Evolutionary conservation across 2,888 invertebrate species (phyloP).

Genomic region (Ecliptopera silaceata): DNA sequence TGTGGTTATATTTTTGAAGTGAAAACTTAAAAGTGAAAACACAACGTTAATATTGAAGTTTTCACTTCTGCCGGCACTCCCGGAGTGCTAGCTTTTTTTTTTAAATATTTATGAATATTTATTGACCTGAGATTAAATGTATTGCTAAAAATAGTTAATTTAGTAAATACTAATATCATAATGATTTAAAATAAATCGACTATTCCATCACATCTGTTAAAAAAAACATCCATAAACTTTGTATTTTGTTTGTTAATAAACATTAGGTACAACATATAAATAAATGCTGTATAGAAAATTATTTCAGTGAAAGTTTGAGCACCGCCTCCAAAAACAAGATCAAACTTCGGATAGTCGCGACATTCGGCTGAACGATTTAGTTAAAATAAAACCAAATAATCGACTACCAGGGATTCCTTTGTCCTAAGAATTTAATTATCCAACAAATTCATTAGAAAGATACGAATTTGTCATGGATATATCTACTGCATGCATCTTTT

Average conservation of each 20-base stretch:
- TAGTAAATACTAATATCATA: too few species aligned
- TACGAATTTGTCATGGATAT: conserved; percentile 66
- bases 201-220: too few species aligned
- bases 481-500: not conserved
- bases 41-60: too few species aligned
- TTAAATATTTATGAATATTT: too few species aligned
- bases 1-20: too few species aligned
- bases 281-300: not conserved
- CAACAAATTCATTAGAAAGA: conserved; percentile 67
- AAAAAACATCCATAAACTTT: not conserved
- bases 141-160: too few species aligned
- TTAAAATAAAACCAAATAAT: conserved; percentile 53
- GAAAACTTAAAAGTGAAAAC: too few species aligned
- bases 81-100: too few species aligned
- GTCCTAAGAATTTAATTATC: conserved; percentile 51
- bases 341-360: conserved; percentile 58
- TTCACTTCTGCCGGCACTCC: too few species aligned
- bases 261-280: not conserved
- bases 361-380: conserved; percentile 62
- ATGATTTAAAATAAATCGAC: too few species aligned
- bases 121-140: too few species aligned
- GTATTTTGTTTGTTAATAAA: not conserved
- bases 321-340: conserved; percentile 50
- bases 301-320: conserved; percentile 45
- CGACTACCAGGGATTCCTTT: conserved; percentile 55